A percentile compares a stretch with the other conserved stretches of the same genome.
Conservation (phyloP, 2,888 invertebrate genomes). For the Timandra comae region DNA sequence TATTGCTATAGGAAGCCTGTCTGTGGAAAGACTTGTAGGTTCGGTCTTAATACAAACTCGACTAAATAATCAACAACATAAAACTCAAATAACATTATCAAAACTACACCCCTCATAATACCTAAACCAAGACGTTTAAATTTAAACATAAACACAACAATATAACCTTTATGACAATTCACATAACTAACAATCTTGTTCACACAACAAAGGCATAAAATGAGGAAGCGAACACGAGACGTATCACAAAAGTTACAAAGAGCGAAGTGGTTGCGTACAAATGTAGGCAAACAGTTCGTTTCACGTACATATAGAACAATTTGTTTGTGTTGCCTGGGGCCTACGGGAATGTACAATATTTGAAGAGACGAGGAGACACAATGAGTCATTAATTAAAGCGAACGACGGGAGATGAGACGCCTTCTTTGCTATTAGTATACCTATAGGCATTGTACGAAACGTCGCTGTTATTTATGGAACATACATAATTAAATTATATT, state of each 20-base stretch:
- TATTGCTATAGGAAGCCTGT: no score
- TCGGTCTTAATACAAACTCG: no score
- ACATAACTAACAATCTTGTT: background rate
- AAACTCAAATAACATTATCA: no score
- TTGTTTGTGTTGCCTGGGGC: background rate
- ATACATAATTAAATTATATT: no score
- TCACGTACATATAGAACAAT: background rate
- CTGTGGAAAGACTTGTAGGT: no score
- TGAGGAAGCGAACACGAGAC: background rate
- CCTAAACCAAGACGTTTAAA: no score
- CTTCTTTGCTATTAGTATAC: no score
- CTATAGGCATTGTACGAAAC: no score
- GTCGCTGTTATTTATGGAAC: no score
- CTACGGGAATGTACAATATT: conserved; percentile 1
- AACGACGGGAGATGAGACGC: conserved; percentile 2
- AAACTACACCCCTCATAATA: no score
- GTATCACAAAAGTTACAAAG: conserved; percentile 1
- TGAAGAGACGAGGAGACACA: conserved; percentile 1
- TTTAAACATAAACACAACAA: no score
- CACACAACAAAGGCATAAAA: background rate
- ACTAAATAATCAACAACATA: no score
- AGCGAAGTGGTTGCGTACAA: background rate
- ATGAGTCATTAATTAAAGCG: conserved; percentile 3
- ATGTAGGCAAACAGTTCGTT: conserved; percentile 4
- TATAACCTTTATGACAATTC: background rate